These are phyloP conservation scores for Numenius phaeopus DNA, from an alignment of 2,797 vertebrate species.

Conservation along the genomic window DNA sequence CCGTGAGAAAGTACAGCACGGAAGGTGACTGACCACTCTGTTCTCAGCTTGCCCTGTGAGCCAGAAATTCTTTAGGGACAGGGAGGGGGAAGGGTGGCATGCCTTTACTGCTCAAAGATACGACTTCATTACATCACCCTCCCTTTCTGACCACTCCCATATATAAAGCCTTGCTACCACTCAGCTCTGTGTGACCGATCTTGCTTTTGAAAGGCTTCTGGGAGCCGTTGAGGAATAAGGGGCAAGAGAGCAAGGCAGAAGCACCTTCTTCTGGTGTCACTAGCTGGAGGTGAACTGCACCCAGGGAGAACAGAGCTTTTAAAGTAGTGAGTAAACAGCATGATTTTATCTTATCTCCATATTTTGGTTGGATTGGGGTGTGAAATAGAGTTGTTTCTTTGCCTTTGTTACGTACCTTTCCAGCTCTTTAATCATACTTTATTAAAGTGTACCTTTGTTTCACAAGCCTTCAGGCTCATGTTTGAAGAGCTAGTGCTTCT, in stretches of 20 bases:
- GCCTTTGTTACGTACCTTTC: not conserved
- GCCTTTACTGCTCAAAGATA: conserved; percentile 15
- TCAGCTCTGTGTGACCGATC: not conserved
- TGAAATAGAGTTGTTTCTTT: not conserved
- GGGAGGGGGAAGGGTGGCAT: conserved; percentile 39
- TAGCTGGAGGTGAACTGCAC: not conserved
- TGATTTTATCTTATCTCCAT: not conserved
- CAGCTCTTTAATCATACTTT: not conserved
- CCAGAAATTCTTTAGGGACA: conserved; percentile 16
- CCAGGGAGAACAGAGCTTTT: not conserved
- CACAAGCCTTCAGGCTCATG: not conserved
- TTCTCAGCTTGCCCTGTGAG: conserved; percentile 10
- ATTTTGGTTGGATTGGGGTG: not conserved
- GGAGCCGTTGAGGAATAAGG: not conserved
- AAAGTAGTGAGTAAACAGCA: conserved; percentile 21
- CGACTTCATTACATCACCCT: not conserved
- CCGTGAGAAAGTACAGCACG: not conserved
- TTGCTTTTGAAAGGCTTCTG: not conserved
- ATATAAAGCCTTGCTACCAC: conserved; percentile 41
- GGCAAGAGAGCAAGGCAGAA: not conserved
- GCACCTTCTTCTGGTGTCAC: not conserved
- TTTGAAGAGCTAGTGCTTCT: not conserved
- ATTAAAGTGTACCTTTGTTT: not conserved
- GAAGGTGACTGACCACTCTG: conserved; percentile 12
- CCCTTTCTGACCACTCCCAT: conserved; percentile 48